These are phyloP conservation scores for Magallana ariakensis DNA, from an alignment of 1,140 invertebrate genomes.

Conservation along the genomic window DNA sequence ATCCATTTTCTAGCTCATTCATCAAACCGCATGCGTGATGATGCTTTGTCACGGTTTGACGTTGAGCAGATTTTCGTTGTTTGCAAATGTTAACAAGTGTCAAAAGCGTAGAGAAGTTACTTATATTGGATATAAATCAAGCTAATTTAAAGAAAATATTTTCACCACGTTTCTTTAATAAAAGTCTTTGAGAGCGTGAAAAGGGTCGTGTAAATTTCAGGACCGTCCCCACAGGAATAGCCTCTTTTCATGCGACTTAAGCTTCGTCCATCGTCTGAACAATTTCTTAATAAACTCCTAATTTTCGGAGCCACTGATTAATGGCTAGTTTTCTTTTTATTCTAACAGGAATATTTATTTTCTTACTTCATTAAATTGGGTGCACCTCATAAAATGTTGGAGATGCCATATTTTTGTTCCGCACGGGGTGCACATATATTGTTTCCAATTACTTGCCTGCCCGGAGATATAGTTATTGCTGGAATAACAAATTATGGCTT, in stretches of 20 bases:
- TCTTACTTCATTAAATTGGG: slow-evolving; percentile 23
- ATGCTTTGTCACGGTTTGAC: slow-evolving; percentile 16
- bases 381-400: not conserved
- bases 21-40: slow-evolving; percentile 22
- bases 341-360: not conserved
- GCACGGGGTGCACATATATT: slow-evolving; percentile 27
- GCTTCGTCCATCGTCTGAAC: not conserved
- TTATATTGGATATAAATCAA: slow-evolving; percentile 23
- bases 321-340: slow-evolving; percentile 25
- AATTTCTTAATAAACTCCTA: slow-evolving; percentile 8
- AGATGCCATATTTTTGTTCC: slow-evolving; percentile 19
- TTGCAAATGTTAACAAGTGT: slow-evolving; percentile 11
- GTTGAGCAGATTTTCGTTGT: slow-evolving; percentile 20
- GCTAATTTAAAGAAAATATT: slow-evolving; percentile 28
- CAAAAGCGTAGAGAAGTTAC: not conserved
- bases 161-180: not conserved
- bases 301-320: not conserved
- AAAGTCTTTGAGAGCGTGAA: not conserved
- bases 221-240: not conserved
- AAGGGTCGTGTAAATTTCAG: not conserved
- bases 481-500: slow-evolving; percentile 21
- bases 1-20: not conserved
- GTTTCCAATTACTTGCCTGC: slow-evolving; percentile 22
- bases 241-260: not conserved
- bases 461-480: slow-evolving; percentile 15